Evolutionary conservation across 2,113 vertebrate species (phyloP).

Genomic region (Micronycteris hirsuta): DNA sequence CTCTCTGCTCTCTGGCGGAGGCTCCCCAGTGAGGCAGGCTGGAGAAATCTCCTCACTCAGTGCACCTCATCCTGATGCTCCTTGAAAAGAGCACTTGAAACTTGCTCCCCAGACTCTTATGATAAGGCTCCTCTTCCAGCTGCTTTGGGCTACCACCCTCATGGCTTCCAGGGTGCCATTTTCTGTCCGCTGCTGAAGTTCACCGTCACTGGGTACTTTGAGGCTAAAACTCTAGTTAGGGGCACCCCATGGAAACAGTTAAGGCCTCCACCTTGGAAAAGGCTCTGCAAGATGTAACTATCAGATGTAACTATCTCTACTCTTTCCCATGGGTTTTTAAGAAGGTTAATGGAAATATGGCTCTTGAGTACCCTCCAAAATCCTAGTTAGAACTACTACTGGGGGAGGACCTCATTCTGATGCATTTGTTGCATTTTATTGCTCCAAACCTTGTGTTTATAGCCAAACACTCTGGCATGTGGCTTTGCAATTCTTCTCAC

Average conservation of each 20-base stretch:
- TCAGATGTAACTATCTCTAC: not conserved
- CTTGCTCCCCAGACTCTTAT: not conserved
- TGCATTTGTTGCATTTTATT: not conserved
- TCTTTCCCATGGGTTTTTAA: not conserved
- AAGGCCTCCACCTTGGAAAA: not conserved
- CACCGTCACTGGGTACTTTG: not conserved
- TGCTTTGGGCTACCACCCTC: not conserved
- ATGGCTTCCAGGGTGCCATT: not conserved
- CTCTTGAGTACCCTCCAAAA: not conserved
- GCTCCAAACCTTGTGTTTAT: not conserved
- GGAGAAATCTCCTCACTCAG: not conserved
- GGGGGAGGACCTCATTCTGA: not conserved
- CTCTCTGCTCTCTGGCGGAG: not conserved
- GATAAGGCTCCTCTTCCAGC: not conserved
- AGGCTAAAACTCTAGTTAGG: not conserved
- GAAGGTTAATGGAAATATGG: not conserved
- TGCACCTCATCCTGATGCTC: not conserved
- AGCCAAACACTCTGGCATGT: not conserved
- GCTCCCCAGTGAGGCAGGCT: not conserved
- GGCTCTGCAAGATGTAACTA: not conserved
- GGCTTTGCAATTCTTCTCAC: not conserved
- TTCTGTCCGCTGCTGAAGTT: not conserved
- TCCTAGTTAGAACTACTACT: not conserved
- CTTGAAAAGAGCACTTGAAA: not conserved
- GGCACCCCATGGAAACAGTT: rapidly evolving